These are phyloP conservation scores for Cygnus olor DNA, from an alignment of 2,797 vertebrate genomes.

Conservation along the genomic window DNA sequence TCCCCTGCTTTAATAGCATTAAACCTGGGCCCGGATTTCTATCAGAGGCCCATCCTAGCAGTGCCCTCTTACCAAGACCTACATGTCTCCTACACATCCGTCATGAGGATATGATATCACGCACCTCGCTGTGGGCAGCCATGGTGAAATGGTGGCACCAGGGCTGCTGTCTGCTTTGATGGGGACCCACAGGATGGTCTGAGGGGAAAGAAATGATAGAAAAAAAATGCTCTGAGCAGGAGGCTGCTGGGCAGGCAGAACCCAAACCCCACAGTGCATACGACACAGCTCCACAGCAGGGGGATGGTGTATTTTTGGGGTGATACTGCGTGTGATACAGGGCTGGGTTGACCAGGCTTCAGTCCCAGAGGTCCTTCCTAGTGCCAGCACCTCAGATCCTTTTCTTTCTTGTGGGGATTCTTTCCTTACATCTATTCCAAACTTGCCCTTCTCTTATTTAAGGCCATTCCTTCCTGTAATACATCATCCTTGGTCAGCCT, in stretches of 20 bases:
- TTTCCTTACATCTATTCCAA: conserved; percentile 18
- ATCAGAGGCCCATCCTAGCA: not conserved
- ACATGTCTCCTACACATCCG: not conserved
- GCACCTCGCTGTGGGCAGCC: not conserved
- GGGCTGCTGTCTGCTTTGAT: not conserved
- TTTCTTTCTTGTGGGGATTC: not conserved
- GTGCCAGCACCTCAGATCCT: not conserved
- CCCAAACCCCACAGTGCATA: rapidly evolving
- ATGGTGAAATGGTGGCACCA: not conserved
- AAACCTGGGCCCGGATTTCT: not conserved
- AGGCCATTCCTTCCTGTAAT: conserved; percentile 35
- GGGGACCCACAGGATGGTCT: not conserved
- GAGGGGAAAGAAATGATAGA: not conserved
- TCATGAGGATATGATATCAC: not conserved
- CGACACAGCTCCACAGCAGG: not conserved
- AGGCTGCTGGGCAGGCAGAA: not conserved
- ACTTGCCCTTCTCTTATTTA: conserved; percentile 44
- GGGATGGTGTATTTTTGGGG: not conserved
- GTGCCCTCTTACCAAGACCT: not conserved
- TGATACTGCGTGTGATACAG: not conserved
- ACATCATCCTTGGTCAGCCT: conserved; percentile 58
- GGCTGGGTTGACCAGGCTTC: not conserved
- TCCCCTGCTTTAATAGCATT: not conserved
- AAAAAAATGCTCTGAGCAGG: not conserved
- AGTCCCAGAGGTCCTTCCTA: not conserved